Evolutionary conservation across 53 echinoderm and acorn worm genomes (phyloP).

Genomic region (Patiria pectinifera): DNA sequence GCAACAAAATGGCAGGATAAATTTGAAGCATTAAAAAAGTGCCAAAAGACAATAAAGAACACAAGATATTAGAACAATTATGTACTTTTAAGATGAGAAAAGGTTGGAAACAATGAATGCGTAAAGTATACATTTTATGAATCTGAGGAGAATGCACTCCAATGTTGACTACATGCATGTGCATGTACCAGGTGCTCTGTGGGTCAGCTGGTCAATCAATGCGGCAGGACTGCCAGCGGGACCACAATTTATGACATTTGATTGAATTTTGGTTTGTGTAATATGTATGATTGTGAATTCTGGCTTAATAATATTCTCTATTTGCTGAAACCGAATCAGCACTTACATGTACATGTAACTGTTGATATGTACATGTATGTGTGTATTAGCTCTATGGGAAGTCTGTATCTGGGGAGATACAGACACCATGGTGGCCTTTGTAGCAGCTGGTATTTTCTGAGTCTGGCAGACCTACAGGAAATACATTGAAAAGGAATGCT

Average conservation of each 20-base stretch:
- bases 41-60: too few species aligned
- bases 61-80: too few species aligned
- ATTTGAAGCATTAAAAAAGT: too few species aligned
- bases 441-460: conserved; percentile 27
- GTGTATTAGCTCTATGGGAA: neutral
- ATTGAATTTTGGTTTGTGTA: neutral
- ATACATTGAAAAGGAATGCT: conserved; percentile 35
- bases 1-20: too few species aligned
- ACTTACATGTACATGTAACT: neutral
- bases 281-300: neutral
- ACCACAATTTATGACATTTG: neutral
- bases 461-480: neutral
- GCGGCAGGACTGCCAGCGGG: too few species aligned
- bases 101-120: too few species aligned
- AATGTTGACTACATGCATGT: too few species aligned
- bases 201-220: too few species aligned
- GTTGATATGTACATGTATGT: neutral
- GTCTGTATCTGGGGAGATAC: neutral
- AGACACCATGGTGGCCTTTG: neutral
- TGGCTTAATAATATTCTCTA: neutral
- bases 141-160: too few species aligned
- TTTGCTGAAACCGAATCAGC: neutral
- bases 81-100: too few species aligned
- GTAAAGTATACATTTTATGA: too few species aligned
- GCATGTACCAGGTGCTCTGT: too few species aligned